phyloP scores from a whole-genome alignment of 2,113 vertebrate species.

The Holacanthus passer region DNA sequence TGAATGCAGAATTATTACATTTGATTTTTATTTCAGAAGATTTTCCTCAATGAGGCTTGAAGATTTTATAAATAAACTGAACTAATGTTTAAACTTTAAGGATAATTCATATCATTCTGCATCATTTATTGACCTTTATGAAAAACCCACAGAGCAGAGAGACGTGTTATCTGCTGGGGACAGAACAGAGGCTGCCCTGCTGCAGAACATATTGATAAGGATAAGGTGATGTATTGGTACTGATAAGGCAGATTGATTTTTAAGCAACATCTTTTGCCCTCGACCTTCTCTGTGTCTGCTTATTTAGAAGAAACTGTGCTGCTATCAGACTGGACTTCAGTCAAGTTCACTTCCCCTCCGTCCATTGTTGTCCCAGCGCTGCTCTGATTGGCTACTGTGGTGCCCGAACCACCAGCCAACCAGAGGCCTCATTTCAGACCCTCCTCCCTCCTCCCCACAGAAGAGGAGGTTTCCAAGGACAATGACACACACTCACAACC shows the following conservation, averaged over 20 bases:
- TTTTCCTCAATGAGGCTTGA: not conserved
- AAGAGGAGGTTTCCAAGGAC: slow-evolving; percentile 13
- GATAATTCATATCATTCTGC: too few relatives aligned
- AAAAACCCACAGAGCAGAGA: not conserved
- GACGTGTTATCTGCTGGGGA: not conserved
- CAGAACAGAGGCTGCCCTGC: not conserved
- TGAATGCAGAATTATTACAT: too few relatives aligned
- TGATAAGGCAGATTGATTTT: not conserved
- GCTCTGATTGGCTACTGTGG: slow-evolving; percentile 56
- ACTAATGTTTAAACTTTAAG: not conserved
- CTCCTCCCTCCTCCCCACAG: slow-evolving; percentile 61
- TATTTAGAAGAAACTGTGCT: not conserved
- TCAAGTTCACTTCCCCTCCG: slow-evolving; percentile 17
- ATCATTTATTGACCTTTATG: not conserved
- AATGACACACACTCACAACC: slow-evolving; percentile 10
- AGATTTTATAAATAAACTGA: not conserved
- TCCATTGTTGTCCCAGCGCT: slow-evolving; percentile 54
- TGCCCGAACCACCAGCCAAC: slow-evolving; percentile 65
- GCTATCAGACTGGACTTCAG: slow-evolving; percentile 80
- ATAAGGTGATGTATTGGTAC: not conserved
- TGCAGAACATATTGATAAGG: not conserved
- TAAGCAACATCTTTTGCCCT: too few relatives aligned
- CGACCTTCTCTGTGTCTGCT: not conserved
- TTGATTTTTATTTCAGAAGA: not conserved
- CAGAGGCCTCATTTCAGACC: slow-evolving; percentile 33